Evolutionary conservation across 2,888 invertebrate species (phyloP).

Genomic region (Agelastica alni): DNA sequence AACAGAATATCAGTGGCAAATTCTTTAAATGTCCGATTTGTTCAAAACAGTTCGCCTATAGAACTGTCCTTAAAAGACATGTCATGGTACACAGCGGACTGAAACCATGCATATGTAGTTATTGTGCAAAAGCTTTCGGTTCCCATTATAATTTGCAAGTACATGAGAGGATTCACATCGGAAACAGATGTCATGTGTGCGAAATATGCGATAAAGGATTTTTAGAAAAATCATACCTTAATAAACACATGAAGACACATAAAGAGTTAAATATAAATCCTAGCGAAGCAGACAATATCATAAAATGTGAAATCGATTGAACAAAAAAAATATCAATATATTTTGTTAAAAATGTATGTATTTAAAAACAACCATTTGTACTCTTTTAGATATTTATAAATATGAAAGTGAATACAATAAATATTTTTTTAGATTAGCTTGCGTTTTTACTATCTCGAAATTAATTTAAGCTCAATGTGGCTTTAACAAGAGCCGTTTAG

Average conservation of each 20-base stretch:
- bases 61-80: conserved; percentile 44
- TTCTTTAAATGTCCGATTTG: conserved; percentile 45
- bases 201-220: conserved; percentile 46
- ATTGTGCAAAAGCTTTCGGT: conserved; percentile 49
- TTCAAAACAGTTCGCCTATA: conserved; percentile 43
- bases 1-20: conserved; percentile 42
- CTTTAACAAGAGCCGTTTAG: no score
- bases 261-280: no score
- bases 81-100: conserved; percentile 45
- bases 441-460: no score
- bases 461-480: no score
- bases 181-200: conserved; percentile 47
- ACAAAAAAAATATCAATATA: no score
- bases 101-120: conserved; percentile 47
- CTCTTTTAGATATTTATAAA: no score
- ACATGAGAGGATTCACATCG: conserved; percentile 49
- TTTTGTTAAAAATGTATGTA: no score
- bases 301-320: no score
- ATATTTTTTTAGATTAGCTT: no score
- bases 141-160: conserved; percentile 48
- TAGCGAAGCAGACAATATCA: no score
- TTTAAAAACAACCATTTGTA: no score
- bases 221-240: conserved; percentile 48
- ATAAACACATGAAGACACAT: conserved; percentile 48
- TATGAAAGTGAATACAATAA: no score